Percentiles rank a stretch among this genome's conserved stretches.
Evolutionary conservation across 2,797 vertebrate genomes (phyloP).

Genomic region (Naso thynnoides): DNA sequence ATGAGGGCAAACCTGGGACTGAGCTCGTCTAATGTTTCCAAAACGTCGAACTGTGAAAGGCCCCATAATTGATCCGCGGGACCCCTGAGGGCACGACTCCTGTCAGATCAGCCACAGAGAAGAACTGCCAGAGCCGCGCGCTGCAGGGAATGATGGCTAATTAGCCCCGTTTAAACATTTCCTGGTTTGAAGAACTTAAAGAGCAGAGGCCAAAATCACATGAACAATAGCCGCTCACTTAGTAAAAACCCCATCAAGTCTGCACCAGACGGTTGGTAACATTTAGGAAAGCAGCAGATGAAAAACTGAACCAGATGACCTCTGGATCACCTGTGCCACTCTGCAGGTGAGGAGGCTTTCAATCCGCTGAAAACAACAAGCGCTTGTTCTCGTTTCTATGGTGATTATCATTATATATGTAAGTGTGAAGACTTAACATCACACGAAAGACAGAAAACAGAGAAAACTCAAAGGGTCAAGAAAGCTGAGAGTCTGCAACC

Average conservation of each 20-base stretch:
- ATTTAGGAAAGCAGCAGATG: conserved; percentile 52
- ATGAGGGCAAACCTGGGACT: conserved; percentile 64
- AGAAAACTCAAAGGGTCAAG: no score
- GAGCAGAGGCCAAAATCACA: conserved; percentile 77
- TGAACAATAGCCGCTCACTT: conserved; percentile 79
- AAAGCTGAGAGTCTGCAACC: no score
- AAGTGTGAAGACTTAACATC: no score
- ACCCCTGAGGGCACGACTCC: conserved; percentile 82
- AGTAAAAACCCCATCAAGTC: conserved; percentile 42
- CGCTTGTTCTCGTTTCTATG: not conserved
- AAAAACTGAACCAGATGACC: conserved; percentile 73
- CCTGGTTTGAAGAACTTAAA: conserved; percentile 89
- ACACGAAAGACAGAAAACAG: no score
- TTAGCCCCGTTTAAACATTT: conserved; percentile 87
- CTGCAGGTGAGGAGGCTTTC: not conserved
- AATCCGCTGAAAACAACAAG: conserved; percentile 13
- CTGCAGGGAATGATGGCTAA: conserved; percentile 80
- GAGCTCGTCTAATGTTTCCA: conserved; percentile 79
- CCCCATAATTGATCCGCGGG: conserved; percentile 78
- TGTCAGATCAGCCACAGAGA: conserved; percentile 83
- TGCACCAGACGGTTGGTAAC: conserved; percentile 63
- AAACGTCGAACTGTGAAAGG: conserved; percentile 71
- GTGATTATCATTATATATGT: not conserved
- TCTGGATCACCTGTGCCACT: conserved; percentile 9
- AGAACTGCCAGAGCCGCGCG: conserved; percentile 74